phyloP scores from a whole-genome alignment of 1,140 invertebrate genomes.

The Pinna nobilis region DNA sequence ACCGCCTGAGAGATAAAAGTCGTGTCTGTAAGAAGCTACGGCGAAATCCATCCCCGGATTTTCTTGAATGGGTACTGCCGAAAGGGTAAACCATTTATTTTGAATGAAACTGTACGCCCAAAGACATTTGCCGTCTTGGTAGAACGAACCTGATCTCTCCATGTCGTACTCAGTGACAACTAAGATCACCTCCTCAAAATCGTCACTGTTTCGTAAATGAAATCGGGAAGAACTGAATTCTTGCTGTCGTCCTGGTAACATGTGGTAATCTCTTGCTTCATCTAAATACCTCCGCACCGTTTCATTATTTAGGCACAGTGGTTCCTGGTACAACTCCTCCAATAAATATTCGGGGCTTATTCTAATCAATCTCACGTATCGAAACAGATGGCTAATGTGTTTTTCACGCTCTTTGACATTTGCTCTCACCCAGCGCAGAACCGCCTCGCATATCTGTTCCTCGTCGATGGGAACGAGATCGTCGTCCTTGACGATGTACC shows the following conservation, averaged over 20 bases:
- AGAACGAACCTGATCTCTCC: slow-evolving; percentile 46
- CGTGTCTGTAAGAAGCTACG: slow-evolving; percentile 46
- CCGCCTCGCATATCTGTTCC: slow-evolving; percentile 54
- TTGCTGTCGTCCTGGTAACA: slow-evolving; percentile 54
- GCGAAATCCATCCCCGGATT: slow-evolving; percentile 46
- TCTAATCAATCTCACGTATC: slow-evolving; percentile 47
- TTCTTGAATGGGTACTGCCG: slow-evolving; percentile 47
- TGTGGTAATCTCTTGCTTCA: slow-evolving; percentile 56
- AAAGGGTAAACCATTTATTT: slow-evolving; percentile 51
- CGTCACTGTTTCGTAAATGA: slow-evolving; percentile 49
- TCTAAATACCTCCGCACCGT: slow-evolving; percentile 45
- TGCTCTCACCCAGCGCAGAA: slow-evolving; percentile 44
- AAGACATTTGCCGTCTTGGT: slow-evolving; percentile 53
- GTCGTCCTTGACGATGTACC: slow-evolving; percentile 50
- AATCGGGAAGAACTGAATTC: slow-evolving; percentile 48
- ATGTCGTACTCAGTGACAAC: slow-evolving; percentile 50
- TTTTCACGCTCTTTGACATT: slow-evolving; percentile 34
- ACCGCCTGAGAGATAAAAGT: slow-evolving; percentile 54
- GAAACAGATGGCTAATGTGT: slow-evolving; percentile 39
- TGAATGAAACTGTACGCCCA: slow-evolving; percentile 53
- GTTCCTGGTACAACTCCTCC: slow-evolving; percentile 19
- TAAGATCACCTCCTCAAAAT: slow-evolving; percentile 53
- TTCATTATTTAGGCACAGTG: slow-evolving; percentile 12
- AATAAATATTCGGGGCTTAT: slow-evolving; percentile 44
- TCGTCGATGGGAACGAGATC: slow-evolving; percentile 51